These are phyloP conservation scores for Plebejus melissa DNA, from an alignment of 2,888 invertebrate genomes.

Conservation along the genomic window DNA sequence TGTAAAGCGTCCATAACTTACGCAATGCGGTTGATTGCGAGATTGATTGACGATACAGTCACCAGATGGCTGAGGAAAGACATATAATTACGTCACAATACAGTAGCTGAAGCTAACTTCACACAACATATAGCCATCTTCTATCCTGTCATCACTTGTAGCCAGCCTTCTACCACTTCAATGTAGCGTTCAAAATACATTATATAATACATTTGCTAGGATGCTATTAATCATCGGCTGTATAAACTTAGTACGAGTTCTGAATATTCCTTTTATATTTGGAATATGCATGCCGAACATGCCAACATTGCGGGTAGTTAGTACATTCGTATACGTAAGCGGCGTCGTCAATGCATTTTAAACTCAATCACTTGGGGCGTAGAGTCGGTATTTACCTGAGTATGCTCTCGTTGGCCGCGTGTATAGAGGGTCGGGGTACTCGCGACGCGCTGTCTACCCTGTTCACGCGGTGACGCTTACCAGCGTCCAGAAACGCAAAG, in stretches of 20 bases:
- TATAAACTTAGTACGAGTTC: neutral
- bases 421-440: slow-evolving; percentile 79
- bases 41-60: slow-evolving; percentile 95
- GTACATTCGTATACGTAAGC: slow-evolving; percentile 36
- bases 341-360: slow-evolving; percentile 42
- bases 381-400: slow-evolving; percentile 71
- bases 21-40: slow-evolving; percentile 95
- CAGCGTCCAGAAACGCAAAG: slow-evolving; percentile 93
- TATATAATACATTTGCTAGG: neutral
- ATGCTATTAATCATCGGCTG: neutral
- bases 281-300: slow-evolving; percentile 24
- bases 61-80: slow-evolving; percentile 91
- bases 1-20: slow-evolving; percentile 79
- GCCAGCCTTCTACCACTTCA: slow-evolving; percentile 1
- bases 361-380: slow-evolving; percentile 41
- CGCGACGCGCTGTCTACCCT: slow-evolving; percentile 77
- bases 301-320: slow-evolving; percentile 27
- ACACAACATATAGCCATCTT: slow-evolving; percentile 21
- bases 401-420: slow-evolving; percentile 85
- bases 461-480: slow-evolving; percentile 83
- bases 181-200: neutral
- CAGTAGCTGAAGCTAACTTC: slow-evolving; percentile 59
- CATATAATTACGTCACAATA: slow-evolving; percentile 74
- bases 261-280: neutral
- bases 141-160: neutral